Evolutionary conservation across 2,797 vertebrate genomes (phyloP), one percentile per base, ranked within the genome.

Genomic region (Euphonia xanthogaster): DNA sequence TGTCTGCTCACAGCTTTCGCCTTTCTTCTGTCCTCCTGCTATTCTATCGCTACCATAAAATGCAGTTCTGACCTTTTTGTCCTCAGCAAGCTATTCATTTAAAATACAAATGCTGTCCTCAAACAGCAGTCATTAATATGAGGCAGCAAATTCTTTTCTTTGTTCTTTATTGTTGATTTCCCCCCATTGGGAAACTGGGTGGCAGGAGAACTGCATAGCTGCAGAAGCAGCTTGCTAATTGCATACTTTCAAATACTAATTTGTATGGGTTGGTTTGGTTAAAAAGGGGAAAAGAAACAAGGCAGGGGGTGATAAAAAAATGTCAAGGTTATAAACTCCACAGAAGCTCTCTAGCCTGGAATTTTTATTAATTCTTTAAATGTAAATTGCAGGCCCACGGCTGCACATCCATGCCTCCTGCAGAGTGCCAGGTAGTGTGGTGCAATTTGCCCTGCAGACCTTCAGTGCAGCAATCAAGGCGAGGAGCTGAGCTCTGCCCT

Each of bases 321-420:
- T 28, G 87, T 97, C 97, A 98, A 98, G 98, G 98, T 97, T 97
- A 97, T 97, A 97, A 97, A 97, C 93, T 74, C 95, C 60, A 86
- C 93, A 96, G 95, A 76, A 87, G 90, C 63, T 93, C 95, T 96
- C 94, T 91, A 94, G 96, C 88, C 67, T 97, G 97, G 98, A 98
- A 98, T 98, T 98, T 98, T 98, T 98, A 98, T 98, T 95, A 98
- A 98, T 98, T 98, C 93, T 98, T 97, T 97, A 97, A 96, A 98
- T 98, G 98, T 96, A 98, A 98, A 98, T 98, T 92, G 84, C 14
- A 12, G 72, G 62, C 94, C 62, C 92, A 88, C 17, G 77, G 94
- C 86, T 79, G 94, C 90, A 96, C 89, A 91, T 96, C 96, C 92
- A 33, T 79, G 96, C 97, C 98, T 95, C 98, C 98, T 4, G 44